A percentile compares a stretch with the other conserved stretches of the same genome.
phyloP scores from a whole-genome alignment of 2,888 invertebrate genomes.

The Tineola bisselliella region DNA sequence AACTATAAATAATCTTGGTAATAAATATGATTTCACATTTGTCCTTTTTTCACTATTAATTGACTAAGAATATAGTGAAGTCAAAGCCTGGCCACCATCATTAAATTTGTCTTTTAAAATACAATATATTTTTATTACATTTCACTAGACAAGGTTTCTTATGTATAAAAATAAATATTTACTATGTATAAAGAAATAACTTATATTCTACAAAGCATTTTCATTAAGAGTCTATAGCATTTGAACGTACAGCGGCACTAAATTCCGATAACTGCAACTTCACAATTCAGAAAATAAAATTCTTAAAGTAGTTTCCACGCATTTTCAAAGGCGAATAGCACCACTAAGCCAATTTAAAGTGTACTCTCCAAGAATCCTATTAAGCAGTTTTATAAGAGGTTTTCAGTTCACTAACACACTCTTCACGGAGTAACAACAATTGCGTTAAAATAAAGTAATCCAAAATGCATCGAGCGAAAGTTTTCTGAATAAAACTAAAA shows the following conservation, averaged over 20 bases:
- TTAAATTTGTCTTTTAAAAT: too few relatives aligned
- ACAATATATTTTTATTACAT: too few relatives aligned
- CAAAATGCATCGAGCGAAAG: slow-evolving; percentile 13
- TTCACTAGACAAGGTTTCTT: too few relatives aligned
- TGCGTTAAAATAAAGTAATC: slow-evolving; percentile 2
- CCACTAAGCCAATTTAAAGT: not conserved
- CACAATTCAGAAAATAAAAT: not conserved
- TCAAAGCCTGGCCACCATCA: too few relatives aligned
- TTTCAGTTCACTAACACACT: not conserved
- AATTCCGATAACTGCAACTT: not conserved
- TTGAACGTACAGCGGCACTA: not conserved
- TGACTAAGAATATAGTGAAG: too few relatives aligned
- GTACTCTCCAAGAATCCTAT: not conserved
- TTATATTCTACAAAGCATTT: too few relatives aligned
- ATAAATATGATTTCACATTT: too few relatives aligned
- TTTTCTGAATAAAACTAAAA: slow-evolving; percentile 31
- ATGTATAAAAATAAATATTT: too few relatives aligned
- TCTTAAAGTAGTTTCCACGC: not conserved
- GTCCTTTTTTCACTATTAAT: too few relatives aligned
- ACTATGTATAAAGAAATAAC: too few relatives aligned
- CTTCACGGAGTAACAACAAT: not conserved
- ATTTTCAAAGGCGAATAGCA: slow-evolving; percentile 1
- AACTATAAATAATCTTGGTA: too few relatives aligned
- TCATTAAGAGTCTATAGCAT: not conserved
- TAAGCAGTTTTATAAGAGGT: not conserved